These are phyloP conservation scores for Mizuhopecten yessoensis DNA, from an alignment of 1,140 invertebrate species.

Conservation along the genomic window DNA sequence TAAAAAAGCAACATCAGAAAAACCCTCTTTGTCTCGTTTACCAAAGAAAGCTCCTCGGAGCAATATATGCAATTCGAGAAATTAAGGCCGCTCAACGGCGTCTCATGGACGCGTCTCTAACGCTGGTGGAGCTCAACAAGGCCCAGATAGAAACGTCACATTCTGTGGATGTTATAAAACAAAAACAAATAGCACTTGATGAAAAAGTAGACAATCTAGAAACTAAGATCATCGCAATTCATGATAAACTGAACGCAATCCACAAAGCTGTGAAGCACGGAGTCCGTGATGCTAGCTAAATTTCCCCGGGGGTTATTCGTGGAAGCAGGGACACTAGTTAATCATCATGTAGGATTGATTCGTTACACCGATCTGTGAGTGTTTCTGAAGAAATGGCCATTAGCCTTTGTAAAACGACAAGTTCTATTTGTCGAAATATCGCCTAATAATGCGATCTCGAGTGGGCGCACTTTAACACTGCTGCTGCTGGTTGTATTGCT, in stretches of 20 bases:
- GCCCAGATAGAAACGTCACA: constrained; percentile 69
- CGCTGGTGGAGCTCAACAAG: constrained; percentile 79
- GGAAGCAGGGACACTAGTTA: not conserved
- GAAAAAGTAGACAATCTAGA: constrained; percentile 69
- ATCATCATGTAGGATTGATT: too few relatives aligned
- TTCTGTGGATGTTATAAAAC: constrained; percentile 64
- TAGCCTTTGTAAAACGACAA: not conserved
- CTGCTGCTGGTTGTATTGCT: not conserved
- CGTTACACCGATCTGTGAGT: not conserved
- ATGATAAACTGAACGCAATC: constrained; percentile 58
- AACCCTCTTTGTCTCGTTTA: constrained; percentile 60
- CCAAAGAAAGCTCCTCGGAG: constrained; percentile 77
- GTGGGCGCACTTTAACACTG: not conserved
- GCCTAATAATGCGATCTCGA: too few relatives aligned
- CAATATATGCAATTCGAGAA: constrained; percentile 81
- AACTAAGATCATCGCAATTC: constrained; percentile 56
- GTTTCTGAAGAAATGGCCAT: not conserved
- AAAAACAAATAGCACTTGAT: constrained; percentile 72
- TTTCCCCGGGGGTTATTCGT: not conserved
- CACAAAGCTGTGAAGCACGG: constrained; percentile 47
- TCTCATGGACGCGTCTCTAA: constrained; percentile 77
- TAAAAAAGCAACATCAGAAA: constrained; percentile 62
- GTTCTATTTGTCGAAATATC: not conserved
- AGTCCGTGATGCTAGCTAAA: not conserved
- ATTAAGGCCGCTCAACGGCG: constrained; percentile 78